Base-by-base conservation (phyloP, 2,113 vertebrate species). In the Pelvicachromis taeniatus region DNA sequence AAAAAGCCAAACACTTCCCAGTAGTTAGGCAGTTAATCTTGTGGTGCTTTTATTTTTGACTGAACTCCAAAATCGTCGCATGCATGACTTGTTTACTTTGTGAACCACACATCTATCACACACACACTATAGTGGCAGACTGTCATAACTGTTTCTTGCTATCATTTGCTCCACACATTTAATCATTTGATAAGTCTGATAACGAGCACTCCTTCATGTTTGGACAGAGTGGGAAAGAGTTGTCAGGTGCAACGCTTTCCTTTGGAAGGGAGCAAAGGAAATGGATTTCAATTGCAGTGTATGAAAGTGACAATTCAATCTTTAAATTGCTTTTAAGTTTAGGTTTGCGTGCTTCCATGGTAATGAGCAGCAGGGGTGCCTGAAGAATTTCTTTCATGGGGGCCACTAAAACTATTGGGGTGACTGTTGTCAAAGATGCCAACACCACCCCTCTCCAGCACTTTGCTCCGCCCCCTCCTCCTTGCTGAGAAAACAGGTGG, bases 41-140 rank as follows among this genome's bases (percentile, higher is more conserved):
- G 6, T 63, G 4, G 0, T 63, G 33, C 59, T n/a, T 31, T 17
- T 38, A 4, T 38, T 63, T 63, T n/a, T 63, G 6, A 13, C 33
- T 63, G 59, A 61, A 35, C 9, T n/a, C 31, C 0, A 61, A 26
- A 54, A 33, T 1, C 58, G 33, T 33, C 17, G 35, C 31, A 63
- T 63, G 17, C 17, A 63, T n/a, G 59, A 63, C 59, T 61, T 61
- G 58, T 35, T 63, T 35, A 63, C 59, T 63, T 35, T 1, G 17
- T 63, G 31, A 35, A 9, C 35, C 31, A 61, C 12, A 42, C 56
- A 59, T 59, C 58, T 61, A 61, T 61, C 0, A 35, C 7, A 35
- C 29, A 4, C 29, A 29, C 33, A 35, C 33, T 33, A 6, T 31
- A 5, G 31, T 31, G 31, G 31, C 31, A 31, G 31, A 31, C 31